Conservation (phyloP, 2,888 invertebrate genomes). For the Phaedon cochleariae region DNA sequence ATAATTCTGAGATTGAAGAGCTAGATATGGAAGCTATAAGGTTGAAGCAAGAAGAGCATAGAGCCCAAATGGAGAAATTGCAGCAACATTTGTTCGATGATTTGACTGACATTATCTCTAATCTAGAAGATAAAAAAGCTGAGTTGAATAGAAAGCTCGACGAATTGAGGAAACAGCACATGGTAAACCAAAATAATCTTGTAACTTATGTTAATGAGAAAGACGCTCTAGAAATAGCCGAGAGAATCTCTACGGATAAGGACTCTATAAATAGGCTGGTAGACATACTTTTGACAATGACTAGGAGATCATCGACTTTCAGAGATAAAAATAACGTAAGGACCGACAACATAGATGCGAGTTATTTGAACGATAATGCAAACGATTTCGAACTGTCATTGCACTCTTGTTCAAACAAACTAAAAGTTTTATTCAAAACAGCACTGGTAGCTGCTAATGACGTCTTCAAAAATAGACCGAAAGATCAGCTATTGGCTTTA, state of each 20-base stretch:
- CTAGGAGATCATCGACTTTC: constrained; percentile 57
- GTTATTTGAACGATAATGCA: constrained; percentile 46
- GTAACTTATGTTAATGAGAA: constrained; percentile 56
- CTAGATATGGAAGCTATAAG: constrained; percentile 51
- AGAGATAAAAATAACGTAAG: constrained; percentile 59
- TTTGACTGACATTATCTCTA: constrained; percentile 57
- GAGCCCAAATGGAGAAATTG: constrained; percentile 52
- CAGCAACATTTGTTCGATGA: constrained; percentile 55
- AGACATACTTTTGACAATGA: constrained; percentile 58
- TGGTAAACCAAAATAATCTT: constrained; percentile 54
- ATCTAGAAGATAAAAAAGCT: constrained; percentile 57
- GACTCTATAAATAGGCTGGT: constrained; percentile 58
- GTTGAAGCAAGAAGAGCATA: constrained; percentile 52
- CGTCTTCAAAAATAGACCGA: constrained; percentile 59
- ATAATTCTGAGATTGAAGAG: constrained; percentile 51
- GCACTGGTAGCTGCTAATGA: constrained; percentile 59
- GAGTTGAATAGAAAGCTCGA: constrained; percentile 57
- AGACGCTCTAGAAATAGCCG: constrained; percentile 56
- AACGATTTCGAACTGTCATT: constrained; percentile 55
- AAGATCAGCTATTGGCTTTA: constrained; percentile 59
- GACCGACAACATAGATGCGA: constrained; percentile 57
- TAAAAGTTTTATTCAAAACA: constrained; percentile 59
- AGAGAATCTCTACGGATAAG: constrained; percentile 54
- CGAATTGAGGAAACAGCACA: constrained; percentile 56
- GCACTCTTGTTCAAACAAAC: constrained; percentile 50